phyloP scores from a whole-genome alignment of 2,113 vertebrate genomes.

The Carettochelys insculpta region DNA sequence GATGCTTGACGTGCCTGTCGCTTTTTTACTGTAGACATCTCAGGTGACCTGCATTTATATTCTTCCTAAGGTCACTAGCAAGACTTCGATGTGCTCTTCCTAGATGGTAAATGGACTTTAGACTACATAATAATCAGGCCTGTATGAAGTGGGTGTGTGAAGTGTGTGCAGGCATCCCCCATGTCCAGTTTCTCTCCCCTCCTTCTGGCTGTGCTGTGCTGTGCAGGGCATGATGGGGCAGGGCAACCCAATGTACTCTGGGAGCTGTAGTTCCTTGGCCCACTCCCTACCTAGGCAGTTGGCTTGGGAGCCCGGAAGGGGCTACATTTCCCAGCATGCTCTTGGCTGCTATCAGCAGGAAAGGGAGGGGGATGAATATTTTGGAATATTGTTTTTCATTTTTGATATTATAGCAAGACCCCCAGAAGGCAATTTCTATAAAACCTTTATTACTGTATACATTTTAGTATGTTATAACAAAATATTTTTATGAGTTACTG shows the following conservation, averaged over 20 bases:
- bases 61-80: not conserved
- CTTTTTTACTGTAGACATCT: not conserved
- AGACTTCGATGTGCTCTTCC: not conserved
- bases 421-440: too few species aligned
- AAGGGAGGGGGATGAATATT: not conserved
- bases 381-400: too few species aligned
- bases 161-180: too few species aligned
- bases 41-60: not conserved
- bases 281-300: fast-evolving
- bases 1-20: not conserved
- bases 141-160: too few species aligned
- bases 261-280: conserved; percentile 30
- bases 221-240: too few species aligned
- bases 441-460: too few species aligned
- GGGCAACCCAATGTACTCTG: too few species aligned
- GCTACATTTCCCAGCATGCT: conserved; percentile 9
- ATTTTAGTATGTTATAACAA: too few species aligned
- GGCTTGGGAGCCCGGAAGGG: fast-evolving
- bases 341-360: not conserved
- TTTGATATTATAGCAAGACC: too few species aligned
- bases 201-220: too few species aligned
- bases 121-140: not conserved
- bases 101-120: not conserved
- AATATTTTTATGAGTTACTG: too few species aligned
- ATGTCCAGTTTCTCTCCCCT: too few species aligned